Evolutionary conservation across 1,140 invertebrate species (phyloP).

Genomic region (Eurosta solidaginis): DNA sequence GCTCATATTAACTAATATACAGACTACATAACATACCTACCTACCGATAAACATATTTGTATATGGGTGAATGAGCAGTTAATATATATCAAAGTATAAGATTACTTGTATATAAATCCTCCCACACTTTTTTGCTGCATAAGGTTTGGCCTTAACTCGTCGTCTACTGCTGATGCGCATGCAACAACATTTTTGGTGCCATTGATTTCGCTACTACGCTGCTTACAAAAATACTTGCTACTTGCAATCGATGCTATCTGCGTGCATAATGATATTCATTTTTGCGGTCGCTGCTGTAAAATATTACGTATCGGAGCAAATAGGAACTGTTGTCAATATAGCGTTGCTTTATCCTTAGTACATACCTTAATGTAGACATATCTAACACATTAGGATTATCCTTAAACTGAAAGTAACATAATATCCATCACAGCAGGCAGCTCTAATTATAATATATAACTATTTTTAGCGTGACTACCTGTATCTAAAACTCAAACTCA

Average conservation of each 20-base stretch:
- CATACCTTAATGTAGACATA: too few relatives aligned
- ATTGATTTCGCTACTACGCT: not conserved
- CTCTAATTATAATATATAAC: too few relatives aligned
- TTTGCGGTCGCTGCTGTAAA: not conserved
- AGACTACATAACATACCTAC: too few relatives aligned
- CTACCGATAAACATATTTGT: too few relatives aligned
- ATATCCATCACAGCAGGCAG: too few relatives aligned
- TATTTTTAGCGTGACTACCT: too few relatives aligned
- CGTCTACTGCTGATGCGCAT: not conserved
- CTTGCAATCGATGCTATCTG: not conserved
- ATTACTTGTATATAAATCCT: not conserved
- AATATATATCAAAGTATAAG: not conserved
- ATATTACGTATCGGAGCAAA: not conserved
- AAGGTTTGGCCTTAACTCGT: not conserved
- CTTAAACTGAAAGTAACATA: too few relatives aligned
- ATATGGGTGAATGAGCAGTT: not conserved
- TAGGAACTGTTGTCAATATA: not conserved
- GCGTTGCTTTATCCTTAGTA: too few relatives aligned
- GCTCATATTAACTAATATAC: not conserved
- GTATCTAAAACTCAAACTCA: too few relatives aligned
- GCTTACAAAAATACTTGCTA: not conserved
- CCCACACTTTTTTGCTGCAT: not conserved
- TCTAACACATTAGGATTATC: too few relatives aligned
- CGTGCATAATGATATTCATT: conserved; percentile 5
- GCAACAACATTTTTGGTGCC: too few relatives aligned